These are phyloP conservation scores for Monopis laevigella DNA, from an alignment of 2,888 invertebrate species.

Conservation along the genomic window DNA sequence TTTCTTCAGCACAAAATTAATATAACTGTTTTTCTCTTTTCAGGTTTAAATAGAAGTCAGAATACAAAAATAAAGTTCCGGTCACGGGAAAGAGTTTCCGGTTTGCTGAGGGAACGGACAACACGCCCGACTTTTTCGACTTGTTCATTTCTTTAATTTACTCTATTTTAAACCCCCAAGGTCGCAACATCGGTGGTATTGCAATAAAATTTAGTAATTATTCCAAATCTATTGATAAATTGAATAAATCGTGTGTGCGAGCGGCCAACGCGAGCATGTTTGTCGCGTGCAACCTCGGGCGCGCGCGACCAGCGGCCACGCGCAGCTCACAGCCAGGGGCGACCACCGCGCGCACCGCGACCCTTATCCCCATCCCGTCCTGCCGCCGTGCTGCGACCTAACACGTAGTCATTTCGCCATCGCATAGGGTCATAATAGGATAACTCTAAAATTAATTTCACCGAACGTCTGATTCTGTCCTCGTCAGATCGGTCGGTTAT, in stretches of 20 bases:
- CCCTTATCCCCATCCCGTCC: neutral
- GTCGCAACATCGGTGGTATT: neutral
- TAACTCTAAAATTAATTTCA: too few species aligned
- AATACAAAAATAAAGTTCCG: neutral
- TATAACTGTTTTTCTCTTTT: neutral
- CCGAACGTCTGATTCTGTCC: too few species aligned
- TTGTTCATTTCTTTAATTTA: neutral
- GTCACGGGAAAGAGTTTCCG: too few species aligned
- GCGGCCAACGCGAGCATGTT: conserved; percentile 38
- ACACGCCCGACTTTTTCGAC: conserved; percentile 1
- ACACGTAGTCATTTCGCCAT: conserved; percentile 48
- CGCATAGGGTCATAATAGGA: neutral
- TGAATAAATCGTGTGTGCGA: conserved; percentile 29
- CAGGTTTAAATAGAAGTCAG: neutral
- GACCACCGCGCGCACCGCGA: conserved; percentile 42
- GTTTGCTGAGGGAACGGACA: too few species aligned
- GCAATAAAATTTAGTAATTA: neutral
- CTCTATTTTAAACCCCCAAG: neutral
- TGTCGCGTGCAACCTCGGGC: conserved; percentile 18
- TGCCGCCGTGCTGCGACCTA: conserved; percentile 23
- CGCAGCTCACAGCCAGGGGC: conserved; percentile 56
- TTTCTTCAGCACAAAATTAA: too few species aligned
- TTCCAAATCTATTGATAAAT: neutral
- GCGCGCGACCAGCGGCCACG: conserved; percentile 33
- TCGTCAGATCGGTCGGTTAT: too few species aligned